Base-by-base conservation (phyloP, 2,797 vertebrate species). In the Hydrolagus colliei region DNA sequence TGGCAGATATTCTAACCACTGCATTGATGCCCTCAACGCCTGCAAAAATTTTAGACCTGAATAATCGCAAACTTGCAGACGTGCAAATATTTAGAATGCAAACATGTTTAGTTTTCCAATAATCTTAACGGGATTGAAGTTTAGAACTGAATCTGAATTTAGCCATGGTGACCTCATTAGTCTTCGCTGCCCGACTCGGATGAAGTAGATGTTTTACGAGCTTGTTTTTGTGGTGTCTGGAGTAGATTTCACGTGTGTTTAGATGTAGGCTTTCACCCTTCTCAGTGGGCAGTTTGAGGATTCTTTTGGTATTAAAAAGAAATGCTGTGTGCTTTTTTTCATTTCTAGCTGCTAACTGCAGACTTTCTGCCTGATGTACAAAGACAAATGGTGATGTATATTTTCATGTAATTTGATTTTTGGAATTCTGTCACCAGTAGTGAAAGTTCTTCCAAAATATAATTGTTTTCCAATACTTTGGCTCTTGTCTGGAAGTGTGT, bases 301-400 rank as follows among this genome's bases (percentile, higher is more conserved):
- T 96, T 84, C 41, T 52, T 84, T 94, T 92, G 91, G 88, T 92
- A 91, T 91, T 86, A 88, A 87, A 91, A 52, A 52, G 41, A 52
- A 90, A 89, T 90, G 90, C 88, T 86, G 90, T 91, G 89, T 91
- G 86, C 90, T 88, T 93, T 92, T 91, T 91, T 90, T 90, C 90
- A 94, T 92, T 90, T 92, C 90, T 89, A 87, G 87, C 89, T 91
- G 91, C 89, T 92, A 87, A 93, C 92, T 92, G 90, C 93, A 92
- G 92, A 91, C 91, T 93, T 95, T 93, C 91, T 95, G 94, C 95
- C 93, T 96, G 93, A 94, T 98, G 97, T 99, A 98, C 94, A 98
- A 97, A 98, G 95, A 97, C 92, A 93, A 95, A 96, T 96, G 93
- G 95, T 94, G 94, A 96, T 98, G 97, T 98, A 98, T 98, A 98